Evolutionary conservation across 2,797 vertebrate species (phyloP).

Genomic region (Buceros bicornis): DNA sequence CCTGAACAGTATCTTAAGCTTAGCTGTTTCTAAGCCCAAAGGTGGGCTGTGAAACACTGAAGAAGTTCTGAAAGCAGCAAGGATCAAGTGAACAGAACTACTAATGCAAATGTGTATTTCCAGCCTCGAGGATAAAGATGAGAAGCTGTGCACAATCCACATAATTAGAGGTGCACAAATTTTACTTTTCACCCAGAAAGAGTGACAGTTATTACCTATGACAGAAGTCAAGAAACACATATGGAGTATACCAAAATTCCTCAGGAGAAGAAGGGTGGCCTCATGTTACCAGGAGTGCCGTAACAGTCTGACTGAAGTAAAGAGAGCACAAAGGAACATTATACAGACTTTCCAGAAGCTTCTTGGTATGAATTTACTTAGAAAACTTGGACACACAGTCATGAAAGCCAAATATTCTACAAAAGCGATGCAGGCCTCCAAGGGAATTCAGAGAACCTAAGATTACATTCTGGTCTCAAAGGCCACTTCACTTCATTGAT

Average conservation of each 20-base stretch:
- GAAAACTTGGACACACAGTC: background rate
- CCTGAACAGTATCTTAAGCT: background rate
- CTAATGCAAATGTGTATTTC: background rate
- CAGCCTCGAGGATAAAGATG: background rate
- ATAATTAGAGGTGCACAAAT: background rate
- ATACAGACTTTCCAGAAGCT: constrained; percentile 56
- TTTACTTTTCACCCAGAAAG: background rate
- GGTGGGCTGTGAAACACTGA: background rate
- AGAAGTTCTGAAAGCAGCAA: background rate
- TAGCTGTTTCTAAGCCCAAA: background rate
- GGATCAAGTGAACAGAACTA: background rate
- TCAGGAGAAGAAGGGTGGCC: background rate
- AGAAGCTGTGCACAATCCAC: background rate
- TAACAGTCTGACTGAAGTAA: constrained; percentile 4
- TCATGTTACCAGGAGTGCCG: background rate
- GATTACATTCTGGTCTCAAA: background rate
- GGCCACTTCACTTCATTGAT: background rate
- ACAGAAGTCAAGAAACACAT: background rate
- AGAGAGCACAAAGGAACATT: constrained; percentile 44
- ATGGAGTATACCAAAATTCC: background rate
- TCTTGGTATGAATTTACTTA: constrained; percentile 35
- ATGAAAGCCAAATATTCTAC: background rate
- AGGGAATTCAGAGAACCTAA: background rate
- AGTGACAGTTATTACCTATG: background rate
- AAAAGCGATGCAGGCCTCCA: background rate